Evolutionary conservation across 2,797 vertebrate genomes (phyloP), one percentile per base, ranked within the genome.

Genomic region (Pteropus rufus): DNA sequence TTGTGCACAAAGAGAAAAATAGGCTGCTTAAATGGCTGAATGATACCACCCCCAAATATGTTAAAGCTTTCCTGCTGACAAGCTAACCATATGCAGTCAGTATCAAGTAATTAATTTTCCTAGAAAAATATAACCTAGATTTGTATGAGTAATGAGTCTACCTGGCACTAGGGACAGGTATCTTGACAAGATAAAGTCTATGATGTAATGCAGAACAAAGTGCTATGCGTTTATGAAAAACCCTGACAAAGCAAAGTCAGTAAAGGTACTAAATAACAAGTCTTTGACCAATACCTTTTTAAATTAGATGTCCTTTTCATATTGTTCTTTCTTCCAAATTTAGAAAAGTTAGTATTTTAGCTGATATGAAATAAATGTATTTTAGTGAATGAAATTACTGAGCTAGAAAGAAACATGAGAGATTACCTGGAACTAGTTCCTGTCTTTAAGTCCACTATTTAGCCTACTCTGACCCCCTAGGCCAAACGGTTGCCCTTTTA

Each of bases 41-140:
- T 80, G 82, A 94, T 58, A 95, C 81, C 21, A 21, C 39, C 79
- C 77, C 69, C 69, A 94, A 97, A 92, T 94, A 94, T 96, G 95
- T 92, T 97, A 95, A 91, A 93, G 65, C 56, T 93, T 97, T 96
- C 79, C 69, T 96, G 80, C 88, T 97, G 94, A 97, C 96, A 97
- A 91, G 82, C 91, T 95, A 93, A 76, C 96, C 92, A 93, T 96
- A 97, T 96, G 96, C 72, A 97, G 89, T 82, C 89, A 91, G 91
- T 69, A 95, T 75, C 95, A 96, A 97, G 95, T 95, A 97, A 98
- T 98, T 97, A 98, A 97, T 97, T 97, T 96, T 94, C 92, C 89
- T 93, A 95, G 91, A 94, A 96, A 97, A 97, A 94, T 86, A 97
- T 96, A 98, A 97, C 97, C 95, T 89, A 97, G 88, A 97, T 98